A percentile compares a stretch with the other conserved stretches of the same genome.
Conservation (phyloP, 2,797 vertebrate species). For the Melanotaenia boesemani region DNA sequence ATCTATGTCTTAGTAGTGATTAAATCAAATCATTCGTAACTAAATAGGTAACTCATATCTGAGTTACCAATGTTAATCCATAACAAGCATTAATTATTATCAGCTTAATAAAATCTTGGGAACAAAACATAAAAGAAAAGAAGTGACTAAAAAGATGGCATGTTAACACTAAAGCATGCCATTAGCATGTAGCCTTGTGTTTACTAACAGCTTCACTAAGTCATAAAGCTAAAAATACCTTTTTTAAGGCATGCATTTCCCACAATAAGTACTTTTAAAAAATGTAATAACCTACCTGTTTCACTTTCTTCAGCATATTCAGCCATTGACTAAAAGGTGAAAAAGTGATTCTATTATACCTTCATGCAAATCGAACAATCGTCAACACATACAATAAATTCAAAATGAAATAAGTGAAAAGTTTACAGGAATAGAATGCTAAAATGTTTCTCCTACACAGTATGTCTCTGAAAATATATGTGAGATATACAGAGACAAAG, state of each 20-base stretch:
- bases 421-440: not conserved
- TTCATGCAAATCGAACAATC: not conserved
- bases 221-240: not conserved
- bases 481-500: conserved; percentile 4
- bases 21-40: not conserved
- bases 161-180: not conserved
- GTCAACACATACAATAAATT: conserved; percentile 10
- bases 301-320: conserved; percentile 84
- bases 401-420: not conserved
- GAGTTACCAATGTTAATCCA: not conserved
- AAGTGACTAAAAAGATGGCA: not conserved
- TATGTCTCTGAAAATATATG: not conserved
- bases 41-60: too few species aligned
- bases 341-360: conserved; percentile 6
- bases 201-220: not conserved
- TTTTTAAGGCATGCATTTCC: not conserved
- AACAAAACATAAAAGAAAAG: not conserved
- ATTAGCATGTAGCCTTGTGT: not conserved
- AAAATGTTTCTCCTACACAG: not conserved
- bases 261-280: not conserved
- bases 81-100: not conserved
- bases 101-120: too few species aligned
- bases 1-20: not conserved
- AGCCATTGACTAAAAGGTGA: conserved; percentile 83
- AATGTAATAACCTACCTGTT: conserved; percentile 78